Percentiles rank a stretch among this genome's conserved stretches.
Conservation (phyloP, 2,797 vertebrate genomes). For the Acridotheres tristis region DNA sequence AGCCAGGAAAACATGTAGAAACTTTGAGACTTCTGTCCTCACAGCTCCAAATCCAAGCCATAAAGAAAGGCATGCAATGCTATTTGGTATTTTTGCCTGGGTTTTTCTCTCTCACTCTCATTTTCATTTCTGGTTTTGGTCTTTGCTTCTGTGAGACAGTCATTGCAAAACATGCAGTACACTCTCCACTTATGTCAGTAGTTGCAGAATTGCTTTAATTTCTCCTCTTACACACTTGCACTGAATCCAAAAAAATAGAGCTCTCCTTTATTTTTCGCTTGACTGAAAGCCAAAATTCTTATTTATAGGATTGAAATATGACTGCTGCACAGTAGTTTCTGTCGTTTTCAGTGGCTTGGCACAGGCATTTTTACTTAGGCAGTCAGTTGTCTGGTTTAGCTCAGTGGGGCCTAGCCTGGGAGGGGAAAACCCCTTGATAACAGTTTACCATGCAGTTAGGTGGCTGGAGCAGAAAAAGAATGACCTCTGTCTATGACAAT, state of each 20-base stretch:
- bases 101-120: neutral
- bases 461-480: neutral
- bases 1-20: neutral
- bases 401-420: neutral
- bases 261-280: neutral
- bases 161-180: neutral
- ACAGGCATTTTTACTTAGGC: neutral
- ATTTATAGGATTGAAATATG: neutral
- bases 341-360: neutral
- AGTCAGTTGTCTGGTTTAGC: neutral
- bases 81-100: neutral
- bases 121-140: slow-evolving; percentile 50
- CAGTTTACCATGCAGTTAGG: neutral
- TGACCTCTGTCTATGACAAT: neutral
- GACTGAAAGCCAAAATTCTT: neutral
- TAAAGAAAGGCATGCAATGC: neutral
- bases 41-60: neutral
- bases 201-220: neutral
- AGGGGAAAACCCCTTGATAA: neutral
- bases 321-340: neutral
- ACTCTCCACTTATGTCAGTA: neutral
- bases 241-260: neutral
- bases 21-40: neutral
- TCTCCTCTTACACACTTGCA: neutral
- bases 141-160: neutral